A percentile compares a stretch with the other conserved stretches of the same genome.
Evolutionary conservation across 2,888 invertebrate genomes (phyloP).

Genomic region (Orthosia cruda): DNA sequence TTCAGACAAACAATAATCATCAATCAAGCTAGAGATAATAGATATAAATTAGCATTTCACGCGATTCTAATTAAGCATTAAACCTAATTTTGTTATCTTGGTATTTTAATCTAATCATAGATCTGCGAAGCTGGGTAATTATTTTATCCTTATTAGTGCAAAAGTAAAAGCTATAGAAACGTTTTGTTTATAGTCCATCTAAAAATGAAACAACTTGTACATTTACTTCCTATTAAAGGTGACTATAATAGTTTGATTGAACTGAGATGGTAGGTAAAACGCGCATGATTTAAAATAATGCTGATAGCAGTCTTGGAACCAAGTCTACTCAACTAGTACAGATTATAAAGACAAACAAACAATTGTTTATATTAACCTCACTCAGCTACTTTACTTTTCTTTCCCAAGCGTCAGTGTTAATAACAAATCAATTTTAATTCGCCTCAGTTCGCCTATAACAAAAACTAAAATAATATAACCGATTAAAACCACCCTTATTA

Average conservation of each 20-base stretch:
- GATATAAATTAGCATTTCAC: slow-evolving; percentile 48
- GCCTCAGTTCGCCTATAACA: background rate
- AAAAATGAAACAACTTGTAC: slow-evolving; percentile 1
- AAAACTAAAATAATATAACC: background rate
- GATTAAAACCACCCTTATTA: background rate
- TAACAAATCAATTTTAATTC: background rate
- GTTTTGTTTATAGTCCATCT: slow-evolving; percentile 7
- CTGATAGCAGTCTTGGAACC: background rate
- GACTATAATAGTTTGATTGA: background rate
- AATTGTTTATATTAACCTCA: background rate
- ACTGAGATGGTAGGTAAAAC: background rate
- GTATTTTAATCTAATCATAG: slow-evolving; percentile 32
- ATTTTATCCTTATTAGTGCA: slow-evolving; percentile 40
- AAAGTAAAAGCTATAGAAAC: slow-evolving; percentile 22
- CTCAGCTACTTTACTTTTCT: background rate
- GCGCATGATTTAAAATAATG: slow-evolving; percentile 4
- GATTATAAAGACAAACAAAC: background rate
- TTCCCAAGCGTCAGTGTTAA: background rate
- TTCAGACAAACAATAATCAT: slow-evolving; percentile 32
- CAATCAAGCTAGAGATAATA: slow-evolving; percentile 34
- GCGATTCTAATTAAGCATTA: slow-evolving; percentile 40
- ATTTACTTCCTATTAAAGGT: background rate
- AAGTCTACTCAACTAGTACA: background rate
- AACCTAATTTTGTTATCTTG: slow-evolving; percentile 53
- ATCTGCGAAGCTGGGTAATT: slow-evolving; percentile 44